These are phyloP conservation scores for Ursus arctos DNA, from an alignment of 2,113 vertebrate genomes.

Conservation along the genomic window DNA sequence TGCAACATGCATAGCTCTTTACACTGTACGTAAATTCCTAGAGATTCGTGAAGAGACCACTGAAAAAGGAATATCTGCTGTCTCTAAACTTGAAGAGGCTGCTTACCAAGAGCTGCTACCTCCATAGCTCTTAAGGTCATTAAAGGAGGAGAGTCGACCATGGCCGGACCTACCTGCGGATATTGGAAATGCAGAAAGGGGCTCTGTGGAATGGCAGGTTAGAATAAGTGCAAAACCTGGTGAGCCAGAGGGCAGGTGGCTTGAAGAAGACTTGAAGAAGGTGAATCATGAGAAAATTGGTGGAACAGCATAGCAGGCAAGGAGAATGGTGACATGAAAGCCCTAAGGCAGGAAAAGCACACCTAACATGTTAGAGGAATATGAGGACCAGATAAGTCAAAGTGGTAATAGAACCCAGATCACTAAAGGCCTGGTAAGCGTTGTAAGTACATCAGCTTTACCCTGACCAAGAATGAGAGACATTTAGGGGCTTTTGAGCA, in stretches of 20 bases:
- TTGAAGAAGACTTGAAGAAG: not conserved
- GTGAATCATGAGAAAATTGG: not conserved
- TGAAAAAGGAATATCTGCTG: constrained; percentile 94
- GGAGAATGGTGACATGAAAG: not conserved
- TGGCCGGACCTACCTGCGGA: constrained; percentile 93
- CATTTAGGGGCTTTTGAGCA: not conserved
- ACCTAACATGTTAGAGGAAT: not conserved
- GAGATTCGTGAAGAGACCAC: constrained; percentile 93
- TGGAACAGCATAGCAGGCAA: not conserved
- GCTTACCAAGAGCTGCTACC: constrained; percentile 93
- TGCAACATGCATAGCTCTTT: constrained; percentile 94
- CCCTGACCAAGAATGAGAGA: not conserved
- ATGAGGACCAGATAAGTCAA: not conserved
- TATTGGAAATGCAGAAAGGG: constrained; percentile 95
- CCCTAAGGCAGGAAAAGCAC: not conserved
- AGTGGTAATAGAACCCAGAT: not conserved
- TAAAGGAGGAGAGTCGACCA: constrained; percentile 90
- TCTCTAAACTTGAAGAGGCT: constrained; percentile 94
- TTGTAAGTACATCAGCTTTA: not conserved
- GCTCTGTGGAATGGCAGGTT: constrained; percentile 95
- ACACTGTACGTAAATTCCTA: constrained; percentile 94
- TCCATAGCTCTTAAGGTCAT: constrained; percentile 94
- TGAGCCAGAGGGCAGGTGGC: constrained; percentile 84
- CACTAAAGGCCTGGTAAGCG: not conserved
- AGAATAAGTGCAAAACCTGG: constrained; percentile 95